Conservation (phyloP, 2,113 vertebrate genomes). For the Maccullochella peelii region DNA sequence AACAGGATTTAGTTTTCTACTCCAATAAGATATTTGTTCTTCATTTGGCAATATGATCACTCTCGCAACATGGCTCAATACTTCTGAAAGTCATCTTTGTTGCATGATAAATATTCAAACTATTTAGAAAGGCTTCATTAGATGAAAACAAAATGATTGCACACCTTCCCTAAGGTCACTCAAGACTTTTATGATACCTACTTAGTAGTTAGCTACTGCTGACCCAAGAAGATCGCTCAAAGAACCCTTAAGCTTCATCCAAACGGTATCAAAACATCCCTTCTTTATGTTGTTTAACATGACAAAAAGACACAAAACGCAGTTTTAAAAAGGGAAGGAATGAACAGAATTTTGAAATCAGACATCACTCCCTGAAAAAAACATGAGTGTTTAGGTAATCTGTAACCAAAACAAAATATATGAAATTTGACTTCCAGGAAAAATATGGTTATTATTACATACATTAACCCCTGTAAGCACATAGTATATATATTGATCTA, state of each 20-base stretch:
- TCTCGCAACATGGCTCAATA: constrained; percentile 72
- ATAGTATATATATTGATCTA: background rate
- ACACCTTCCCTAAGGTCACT: constrained; percentile 68
- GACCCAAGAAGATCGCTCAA: constrained; percentile 22
- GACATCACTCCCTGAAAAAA: constrained; percentile 25
- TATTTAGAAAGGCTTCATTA: constrained; percentile 59
- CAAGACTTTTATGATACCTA: constrained; percentile 45
- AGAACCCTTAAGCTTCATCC: constrained; percentile 44
- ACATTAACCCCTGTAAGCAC: background rate
- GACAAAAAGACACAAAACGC: constrained; percentile 24
- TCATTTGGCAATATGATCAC: constrained; percentile 79
- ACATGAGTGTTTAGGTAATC: constrained; percentile 17
- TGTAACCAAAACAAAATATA: constrained; percentile 26
- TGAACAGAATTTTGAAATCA: constrained; percentile 32
- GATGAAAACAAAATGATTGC: constrained; percentile 62
- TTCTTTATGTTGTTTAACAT: constrained; percentile 31
- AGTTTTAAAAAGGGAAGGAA: constrained; percentile 37
- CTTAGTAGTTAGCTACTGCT: constrained; percentile 20
- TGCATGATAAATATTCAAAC: constrained; percentile 62
- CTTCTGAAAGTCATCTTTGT: constrained; percentile 63
- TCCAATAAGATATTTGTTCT: constrained; percentile 75
- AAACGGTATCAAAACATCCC: constrained; percentile 39
- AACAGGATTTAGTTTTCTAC: constrained; percentile 44
- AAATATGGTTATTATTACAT: constrained; percentile 21
- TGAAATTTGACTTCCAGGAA: constrained; percentile 20